Conservation (phyloP, 1,140 invertebrate species). For the Acromyrmex heyeri region DNA sequence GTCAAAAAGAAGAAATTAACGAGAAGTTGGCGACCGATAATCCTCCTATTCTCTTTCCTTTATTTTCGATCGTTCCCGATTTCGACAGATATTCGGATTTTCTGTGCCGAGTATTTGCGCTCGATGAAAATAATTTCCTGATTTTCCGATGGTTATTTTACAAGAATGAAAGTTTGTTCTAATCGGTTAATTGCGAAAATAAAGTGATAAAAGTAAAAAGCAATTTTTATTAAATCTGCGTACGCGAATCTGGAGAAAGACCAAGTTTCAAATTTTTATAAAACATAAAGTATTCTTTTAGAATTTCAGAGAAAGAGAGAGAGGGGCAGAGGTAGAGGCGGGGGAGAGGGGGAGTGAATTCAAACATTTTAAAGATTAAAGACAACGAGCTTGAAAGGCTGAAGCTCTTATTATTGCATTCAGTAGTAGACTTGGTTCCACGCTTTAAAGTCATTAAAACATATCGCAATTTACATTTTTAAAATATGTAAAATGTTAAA, state of each 20-base stretch:
- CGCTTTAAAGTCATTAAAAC: not conserved
- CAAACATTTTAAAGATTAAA: constrained; percentile 1
- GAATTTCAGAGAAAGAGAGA: not conserved
- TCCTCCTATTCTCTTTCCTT: constrained; percentile 1
- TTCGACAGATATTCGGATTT: constrained; percentile 39
- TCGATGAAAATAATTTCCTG: constrained; percentile 17
- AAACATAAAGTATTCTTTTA: not conserved
- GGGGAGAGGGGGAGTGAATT: not conserved
- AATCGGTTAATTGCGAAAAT: constrained; percentile 18
- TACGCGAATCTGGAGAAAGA: not conserved
- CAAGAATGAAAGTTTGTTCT: not conserved
- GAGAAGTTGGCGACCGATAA: constrained; percentile 46
- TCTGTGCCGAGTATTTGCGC: constrained; percentile 17
- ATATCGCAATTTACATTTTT: not conserved
- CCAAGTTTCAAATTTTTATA: not conserved
- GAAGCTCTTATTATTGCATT: not conserved
- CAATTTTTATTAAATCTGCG: not conserved
- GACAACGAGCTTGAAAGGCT: not conserved
- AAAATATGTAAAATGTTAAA: not conserved
- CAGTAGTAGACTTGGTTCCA: not conserved
- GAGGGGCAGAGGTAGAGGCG: too few relatives aligned
- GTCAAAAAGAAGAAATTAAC: constrained; percentile 60
- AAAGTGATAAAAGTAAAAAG: not conserved
- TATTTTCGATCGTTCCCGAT: not conserved
- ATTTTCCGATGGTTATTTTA: not conserved